phyloP scores from a whole-genome alignment of 2,113 vertebrate species.

The Mormyrus lacerda region DNA sequence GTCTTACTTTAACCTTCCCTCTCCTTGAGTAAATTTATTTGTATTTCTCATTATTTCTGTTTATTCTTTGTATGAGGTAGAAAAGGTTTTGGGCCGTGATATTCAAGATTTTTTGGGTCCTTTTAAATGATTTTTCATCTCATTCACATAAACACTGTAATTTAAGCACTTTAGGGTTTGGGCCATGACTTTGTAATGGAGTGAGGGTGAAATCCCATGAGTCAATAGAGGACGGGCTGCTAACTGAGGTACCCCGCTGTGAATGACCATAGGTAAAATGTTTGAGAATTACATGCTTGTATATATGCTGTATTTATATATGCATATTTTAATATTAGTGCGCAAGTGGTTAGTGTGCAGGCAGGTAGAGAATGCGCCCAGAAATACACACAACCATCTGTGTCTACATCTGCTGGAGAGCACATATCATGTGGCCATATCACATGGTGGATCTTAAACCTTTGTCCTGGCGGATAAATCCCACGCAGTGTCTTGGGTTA shows the following conservation, averaged over 20 bases:
- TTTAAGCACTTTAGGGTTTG: not conserved
- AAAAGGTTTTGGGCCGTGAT: not conserved
- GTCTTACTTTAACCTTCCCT: not conserved
- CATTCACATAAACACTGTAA: conserved; percentile 7
- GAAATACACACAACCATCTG: not conserved
- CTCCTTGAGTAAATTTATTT: not conserved
- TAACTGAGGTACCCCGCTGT: not conserved
- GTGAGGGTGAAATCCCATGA: not conserved
- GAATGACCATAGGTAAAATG: not conserved
- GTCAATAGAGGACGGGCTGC: not conserved
- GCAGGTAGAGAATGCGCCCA: not conserved
- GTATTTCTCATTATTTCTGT: not conserved
- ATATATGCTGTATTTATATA: not conserved
- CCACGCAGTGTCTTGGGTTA: not conserved
- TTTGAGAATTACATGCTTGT: not conserved
- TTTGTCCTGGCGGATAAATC: not conserved
- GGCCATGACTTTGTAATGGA: not conserved
- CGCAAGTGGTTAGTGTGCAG: not conserved
- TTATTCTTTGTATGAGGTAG: not conserved
- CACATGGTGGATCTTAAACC: not conserved
- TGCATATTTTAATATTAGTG: not conserved
- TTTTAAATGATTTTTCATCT: not conserved
- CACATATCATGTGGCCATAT: not conserved
- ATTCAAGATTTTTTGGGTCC: not conserved
- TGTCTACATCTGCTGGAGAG: not conserved